phyloP scores from a whole-genome alignment of 2,797 vertebrate genomes.

The Avahi laniger region DNA sequence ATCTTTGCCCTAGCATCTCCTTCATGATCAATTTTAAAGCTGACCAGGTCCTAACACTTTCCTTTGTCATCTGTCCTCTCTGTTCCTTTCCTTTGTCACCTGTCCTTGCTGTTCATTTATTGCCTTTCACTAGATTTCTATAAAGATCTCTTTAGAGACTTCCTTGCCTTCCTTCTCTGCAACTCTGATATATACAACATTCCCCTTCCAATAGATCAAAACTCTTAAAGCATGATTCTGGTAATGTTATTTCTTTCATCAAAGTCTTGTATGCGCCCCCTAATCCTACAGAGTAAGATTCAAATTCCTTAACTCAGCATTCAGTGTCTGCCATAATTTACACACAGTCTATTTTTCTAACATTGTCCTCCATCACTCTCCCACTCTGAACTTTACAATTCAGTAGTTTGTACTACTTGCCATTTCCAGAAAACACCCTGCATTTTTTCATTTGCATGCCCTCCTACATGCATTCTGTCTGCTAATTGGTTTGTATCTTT shows the following conservation, averaged over 20 bases:
- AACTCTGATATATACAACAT: background rate
- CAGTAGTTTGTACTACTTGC: background rate
- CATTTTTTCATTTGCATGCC: background rate
- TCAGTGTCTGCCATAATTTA: background rate
- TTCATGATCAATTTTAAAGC: background rate
- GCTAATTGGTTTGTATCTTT: background rate
- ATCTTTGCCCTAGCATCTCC: background rate
- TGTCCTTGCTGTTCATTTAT: background rate
- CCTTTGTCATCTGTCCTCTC: background rate
- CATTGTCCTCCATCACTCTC: background rate
- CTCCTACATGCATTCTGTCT: background rate
- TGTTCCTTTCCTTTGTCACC: background rate
- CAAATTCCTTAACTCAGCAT: background rate
- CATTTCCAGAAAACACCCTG: background rate
- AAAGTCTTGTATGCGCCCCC: background rate
- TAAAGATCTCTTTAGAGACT: background rate
- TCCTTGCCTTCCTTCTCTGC: background rate
- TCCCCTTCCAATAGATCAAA: background rate
- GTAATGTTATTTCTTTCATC: background rate
- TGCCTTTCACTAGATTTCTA: background rate
- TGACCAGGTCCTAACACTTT: background rate
- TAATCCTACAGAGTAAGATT: background rate
- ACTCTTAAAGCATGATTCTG: background rate
- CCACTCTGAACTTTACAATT: background rate
- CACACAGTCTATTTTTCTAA: background rate